Conservation (phyloP, 2,113 vertebrate genomes). For the Accipiter virgatus region DNA sequence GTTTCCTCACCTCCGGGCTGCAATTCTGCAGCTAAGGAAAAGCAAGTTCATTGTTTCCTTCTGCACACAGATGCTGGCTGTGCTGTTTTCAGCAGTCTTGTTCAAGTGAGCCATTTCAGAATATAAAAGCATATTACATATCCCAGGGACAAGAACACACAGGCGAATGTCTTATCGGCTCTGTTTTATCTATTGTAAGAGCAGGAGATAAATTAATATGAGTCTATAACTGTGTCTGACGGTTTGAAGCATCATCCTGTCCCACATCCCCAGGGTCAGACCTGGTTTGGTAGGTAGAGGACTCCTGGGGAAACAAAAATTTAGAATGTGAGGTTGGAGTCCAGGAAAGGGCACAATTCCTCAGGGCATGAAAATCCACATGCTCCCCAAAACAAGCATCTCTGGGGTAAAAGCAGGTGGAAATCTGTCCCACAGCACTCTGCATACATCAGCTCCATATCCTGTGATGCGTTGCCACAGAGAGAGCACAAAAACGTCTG, state of each 20-base stretch:
- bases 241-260: background rate
- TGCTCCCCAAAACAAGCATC: background rate
- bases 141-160: slow-evolving; percentile 1
- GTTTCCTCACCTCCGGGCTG: slow-evolving; percentile 52
- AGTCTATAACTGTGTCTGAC: background rate
- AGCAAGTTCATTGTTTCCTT: slow-evolving; percentile 26
- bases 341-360: background rate
- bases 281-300: background rate
- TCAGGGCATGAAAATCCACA: background rate
- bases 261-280: background rate
- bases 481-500: fast-evolving
- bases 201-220: background rate
- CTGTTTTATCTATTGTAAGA: background rate
- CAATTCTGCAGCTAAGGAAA: slow-evolving; percentile 17
- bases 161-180: background rate
- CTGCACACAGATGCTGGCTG: slow-evolving; percentile 34
- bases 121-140: slow-evolving; percentile 2
- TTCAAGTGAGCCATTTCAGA: background rate
- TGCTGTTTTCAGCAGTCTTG: slow-evolving; percentile 30
- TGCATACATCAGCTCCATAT: fast-evolving
- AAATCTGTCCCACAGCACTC: background rate
- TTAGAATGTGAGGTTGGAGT: background rate
- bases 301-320: background rate
- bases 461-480: background rate
- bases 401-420: background rate